Base-by-base conservation (phyloP, 1,140 invertebrate genomes). In the Hyles euphorbiae region DNA sequence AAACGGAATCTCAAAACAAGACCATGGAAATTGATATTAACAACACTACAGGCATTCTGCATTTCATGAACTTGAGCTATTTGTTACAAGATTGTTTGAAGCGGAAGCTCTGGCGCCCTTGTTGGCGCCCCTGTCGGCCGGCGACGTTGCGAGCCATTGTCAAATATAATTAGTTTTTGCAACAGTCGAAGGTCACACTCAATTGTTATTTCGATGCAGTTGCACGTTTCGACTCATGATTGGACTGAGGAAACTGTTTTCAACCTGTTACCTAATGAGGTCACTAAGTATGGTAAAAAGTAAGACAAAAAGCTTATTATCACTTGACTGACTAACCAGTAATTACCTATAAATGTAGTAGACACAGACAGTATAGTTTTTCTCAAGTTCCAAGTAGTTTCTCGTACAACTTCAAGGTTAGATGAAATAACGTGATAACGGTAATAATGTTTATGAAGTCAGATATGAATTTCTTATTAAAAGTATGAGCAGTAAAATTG, bases 151-250 rank as follows among this genome's bases (percentile, higher is more conserved):
- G 46, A 55, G 34, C 12, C 55, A 61, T 58, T 61, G 45, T 56
- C 54, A 58, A 51, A 45, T 7, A 58, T 61, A 61, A 59, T 44
- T 64, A 58, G 46, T 7, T 72, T 40, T 68, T 72, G 63, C 61
- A 74, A 78, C 71, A 66, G 68, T 65, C 78, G 77, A 84, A 87
- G 81, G 83, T 80, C 73, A 63, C 63, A 40, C 32, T 52, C 65
- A 56, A 81, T 77, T 76, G 78, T 76, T 59, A 51, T 77, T 72
- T 70, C 62, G 66, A 63, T 76, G 71, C 70, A 74, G 63, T 75
- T 72, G 54, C 68, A 72, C 34, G 22, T 56, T 61, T 56, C 50
- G 60, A 58, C 63, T 67, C 58, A 58, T 45, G 60, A 61, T 58
- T 56, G 59, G 76, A 62, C 64, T 60, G 75, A 78, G 75, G 79